Conservation (phyloP, 2,113 vertebrate genomes). For the Cariama cristata region DNA sequence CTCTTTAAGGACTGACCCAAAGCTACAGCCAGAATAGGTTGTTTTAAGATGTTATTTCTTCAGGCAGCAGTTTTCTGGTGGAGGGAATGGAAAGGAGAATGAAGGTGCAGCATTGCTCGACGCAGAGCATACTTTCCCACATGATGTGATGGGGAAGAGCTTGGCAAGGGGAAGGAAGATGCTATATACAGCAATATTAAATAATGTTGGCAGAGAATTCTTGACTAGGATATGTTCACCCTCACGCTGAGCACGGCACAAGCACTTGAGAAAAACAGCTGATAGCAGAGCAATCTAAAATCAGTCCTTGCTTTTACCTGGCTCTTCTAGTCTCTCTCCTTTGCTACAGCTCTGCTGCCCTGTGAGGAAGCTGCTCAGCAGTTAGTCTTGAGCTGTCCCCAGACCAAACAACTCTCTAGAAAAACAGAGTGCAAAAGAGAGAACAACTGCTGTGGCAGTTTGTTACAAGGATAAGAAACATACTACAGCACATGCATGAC, state of each 20-base stretch:
- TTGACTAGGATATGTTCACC: background rate
- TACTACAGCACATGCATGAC: background rate
- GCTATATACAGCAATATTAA: background rate
- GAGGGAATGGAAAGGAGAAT: background rate
- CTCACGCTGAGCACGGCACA: background rate
- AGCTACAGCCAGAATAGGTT: background rate
- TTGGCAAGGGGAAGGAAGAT: background rate
- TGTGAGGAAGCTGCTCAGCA: background rate
- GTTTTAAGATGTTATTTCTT: background rate
- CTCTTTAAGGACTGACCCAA: background rate
- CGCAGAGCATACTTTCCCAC: background rate
- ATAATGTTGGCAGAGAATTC: background rate
- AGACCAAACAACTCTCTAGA: background rate
- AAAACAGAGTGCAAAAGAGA: background rate
- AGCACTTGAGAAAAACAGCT: background rate
- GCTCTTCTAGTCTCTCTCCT: background rate
- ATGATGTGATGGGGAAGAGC: background rate
- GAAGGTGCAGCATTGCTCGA: background rate
- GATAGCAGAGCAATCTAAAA: background rate
- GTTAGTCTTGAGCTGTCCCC: background rate
- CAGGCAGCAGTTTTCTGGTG: background rate
- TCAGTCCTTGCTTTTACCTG: background rate
- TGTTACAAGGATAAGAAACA: background rate
- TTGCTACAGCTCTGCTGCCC: background rate
- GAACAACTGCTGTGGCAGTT: background rate